A percentile compares a stretch with the other conserved stretches of the same genome.
Conservation (phyloP, 2,113 vertebrate species). For the Corythaixoides concolor region DNA sequence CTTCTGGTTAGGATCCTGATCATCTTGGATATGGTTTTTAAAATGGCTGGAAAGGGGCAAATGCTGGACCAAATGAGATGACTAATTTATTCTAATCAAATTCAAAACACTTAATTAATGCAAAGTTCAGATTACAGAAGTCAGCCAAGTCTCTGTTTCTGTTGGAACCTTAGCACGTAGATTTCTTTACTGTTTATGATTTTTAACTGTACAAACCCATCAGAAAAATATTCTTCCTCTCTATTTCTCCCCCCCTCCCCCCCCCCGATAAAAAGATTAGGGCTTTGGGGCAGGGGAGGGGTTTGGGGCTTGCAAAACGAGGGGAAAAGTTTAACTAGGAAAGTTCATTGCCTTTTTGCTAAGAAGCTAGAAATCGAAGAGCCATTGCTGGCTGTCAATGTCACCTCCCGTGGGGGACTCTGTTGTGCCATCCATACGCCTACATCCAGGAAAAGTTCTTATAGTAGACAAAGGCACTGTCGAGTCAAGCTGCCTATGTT, state of each 20-base stretch:
- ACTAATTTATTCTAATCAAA: constrained; percentile 57
- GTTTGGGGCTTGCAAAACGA: background rate
- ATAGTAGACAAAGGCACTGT: background rate
- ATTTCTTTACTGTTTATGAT: constrained; percentile 48
- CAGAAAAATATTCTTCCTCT: constrained; percentile 18
- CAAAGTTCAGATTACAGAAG: constrained; percentile 43
- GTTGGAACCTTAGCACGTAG: constrained; percentile 34
- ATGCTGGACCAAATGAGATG: background rate
- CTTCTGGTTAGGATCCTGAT: background rate
- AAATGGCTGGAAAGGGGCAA: constrained; percentile 24
- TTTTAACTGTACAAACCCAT: constrained; percentile 9
- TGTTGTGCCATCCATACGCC: background rate
- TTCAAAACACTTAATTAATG: constrained; percentile 61
- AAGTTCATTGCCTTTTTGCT: background rate
- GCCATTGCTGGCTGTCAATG: background rate
- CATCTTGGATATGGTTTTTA: background rate
- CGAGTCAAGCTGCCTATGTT: background rate
- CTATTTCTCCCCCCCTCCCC: too few relatives aligned
- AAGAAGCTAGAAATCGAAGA: background rate
- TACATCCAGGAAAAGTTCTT: background rate
- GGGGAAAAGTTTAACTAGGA: background rate
- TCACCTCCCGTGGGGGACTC: background rate
- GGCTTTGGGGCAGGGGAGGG: background rate
- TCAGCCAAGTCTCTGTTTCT: constrained; percentile 67
- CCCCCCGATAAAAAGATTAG: background rate